Evolutionary conservation across 2,113 vertebrate species (phyloP).

Genomic region (Prolemur simus): DNA sequence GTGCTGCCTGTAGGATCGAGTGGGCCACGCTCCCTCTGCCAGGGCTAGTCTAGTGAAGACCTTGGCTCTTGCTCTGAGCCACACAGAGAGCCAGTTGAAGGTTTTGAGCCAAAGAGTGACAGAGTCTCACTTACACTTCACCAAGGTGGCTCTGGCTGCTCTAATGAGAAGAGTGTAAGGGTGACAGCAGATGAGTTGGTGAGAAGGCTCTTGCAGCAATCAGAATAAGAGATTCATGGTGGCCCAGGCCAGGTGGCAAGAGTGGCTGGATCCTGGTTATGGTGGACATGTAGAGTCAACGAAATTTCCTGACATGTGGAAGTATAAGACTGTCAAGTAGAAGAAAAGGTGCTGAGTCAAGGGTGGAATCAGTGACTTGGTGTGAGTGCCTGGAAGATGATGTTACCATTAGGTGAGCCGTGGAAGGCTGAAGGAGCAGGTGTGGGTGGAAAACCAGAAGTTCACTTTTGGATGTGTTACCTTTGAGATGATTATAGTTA

Average conservation of each 20-base stretch:
- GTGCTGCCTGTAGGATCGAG: background rate
- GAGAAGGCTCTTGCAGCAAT: background rate
- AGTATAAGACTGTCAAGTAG: no score
- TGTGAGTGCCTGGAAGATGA: background rate
- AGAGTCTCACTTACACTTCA: background rate
- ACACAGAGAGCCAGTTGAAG: background rate
- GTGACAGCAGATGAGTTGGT: background rate
- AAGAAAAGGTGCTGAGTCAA: background rate
- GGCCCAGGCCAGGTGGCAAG: no score
- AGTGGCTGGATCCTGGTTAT: background rate
- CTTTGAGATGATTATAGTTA: background rate
- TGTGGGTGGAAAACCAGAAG: background rate
- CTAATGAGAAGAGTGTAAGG: background rate
- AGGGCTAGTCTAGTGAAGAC: background rate
- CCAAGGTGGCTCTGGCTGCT: background rate
- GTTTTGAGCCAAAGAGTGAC: background rate
- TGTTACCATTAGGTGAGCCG: background rate
- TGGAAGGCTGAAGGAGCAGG: background rate
- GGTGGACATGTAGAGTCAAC: accelerated
- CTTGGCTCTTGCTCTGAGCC: background rate
- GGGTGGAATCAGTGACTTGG: background rate
- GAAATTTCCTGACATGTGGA: background rate
- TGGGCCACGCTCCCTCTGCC: background rate
- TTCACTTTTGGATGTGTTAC: background rate
- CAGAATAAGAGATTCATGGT: background rate